These are phyloP conservation scores for Leptoclinus maculatus DNA, from an alignment of 2,797 vertebrate genomes.

Conservation along the genomic window DNA sequence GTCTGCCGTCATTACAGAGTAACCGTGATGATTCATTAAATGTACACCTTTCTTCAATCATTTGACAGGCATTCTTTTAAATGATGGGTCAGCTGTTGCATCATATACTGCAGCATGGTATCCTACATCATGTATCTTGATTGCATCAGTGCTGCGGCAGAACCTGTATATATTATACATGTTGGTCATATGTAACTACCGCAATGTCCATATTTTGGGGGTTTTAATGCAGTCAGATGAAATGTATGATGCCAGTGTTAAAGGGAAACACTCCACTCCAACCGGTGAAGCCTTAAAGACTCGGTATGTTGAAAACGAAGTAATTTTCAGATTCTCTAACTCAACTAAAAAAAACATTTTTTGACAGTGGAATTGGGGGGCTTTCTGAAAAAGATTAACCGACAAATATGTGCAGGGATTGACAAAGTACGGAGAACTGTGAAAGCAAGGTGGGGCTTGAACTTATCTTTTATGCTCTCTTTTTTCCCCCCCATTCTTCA, in stretches of 20 bases:
- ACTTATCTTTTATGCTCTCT: conserved; percentile 7
- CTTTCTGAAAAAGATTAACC: conserved; percentile 3
- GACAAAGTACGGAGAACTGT: neutral
- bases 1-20: neutral
- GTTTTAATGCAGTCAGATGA: neutral
- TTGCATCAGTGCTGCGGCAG: neutral
- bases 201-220: neutral
- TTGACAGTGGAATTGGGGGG: neutral
- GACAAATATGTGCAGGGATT: neutral
- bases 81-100: neutral
- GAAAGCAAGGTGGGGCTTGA: conserved; percentile 1
- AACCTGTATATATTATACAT: neutral
- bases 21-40: neutral
- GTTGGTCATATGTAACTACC: neutral
- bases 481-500: neutral
- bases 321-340: neutral
- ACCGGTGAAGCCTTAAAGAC: neutral
- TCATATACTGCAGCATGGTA: neutral
- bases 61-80: neutral
- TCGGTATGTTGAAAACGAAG: neutral
- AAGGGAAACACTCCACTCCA: neutral
- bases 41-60: neutral
- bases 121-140: neutral
- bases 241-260: neutral
- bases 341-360: neutral